Conservation (phyloP, 1,140 invertebrate species). For the Paracyclopina nana region DNA sequence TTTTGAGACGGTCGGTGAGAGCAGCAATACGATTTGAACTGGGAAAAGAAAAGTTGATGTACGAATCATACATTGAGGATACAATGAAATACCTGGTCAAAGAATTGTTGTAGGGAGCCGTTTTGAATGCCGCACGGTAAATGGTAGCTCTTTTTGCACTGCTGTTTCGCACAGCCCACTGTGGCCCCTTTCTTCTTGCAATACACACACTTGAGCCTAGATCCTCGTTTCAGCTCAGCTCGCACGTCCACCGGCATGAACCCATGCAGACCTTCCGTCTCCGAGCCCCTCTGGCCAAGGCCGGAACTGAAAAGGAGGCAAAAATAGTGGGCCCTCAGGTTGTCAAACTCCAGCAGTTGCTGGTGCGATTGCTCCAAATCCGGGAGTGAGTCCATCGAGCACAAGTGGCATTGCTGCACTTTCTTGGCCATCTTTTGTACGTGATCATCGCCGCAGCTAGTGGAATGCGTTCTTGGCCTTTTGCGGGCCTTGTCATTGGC, state of each 20-base stretch:
- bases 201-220: slow-evolving; percentile 30
- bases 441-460: too few relatives aligned
- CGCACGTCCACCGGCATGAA: slow-evolving; percentile 37
- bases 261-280: slow-evolving; percentile 38
- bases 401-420: too few relatives aligned
- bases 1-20: slow-evolving; percentile 34
- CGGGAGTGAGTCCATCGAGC: too few relatives aligned
- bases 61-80: too few relatives aligned
- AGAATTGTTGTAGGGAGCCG: slow-evolving; percentile 23
- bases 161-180: slow-evolving; percentile 27
- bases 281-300: slow-evolving; percentile 36
- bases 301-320: slow-evolving; percentile 35
- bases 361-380: too few relatives aligned
- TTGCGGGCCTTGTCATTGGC: too few relatives aligned
- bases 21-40: slow-evolving; percentile 36
- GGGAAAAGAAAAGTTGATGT: background rate
- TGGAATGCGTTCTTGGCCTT: too few relatives aligned
- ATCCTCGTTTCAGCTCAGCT: slow-evolving; percentile 36
- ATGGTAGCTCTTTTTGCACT: slow-evolving; percentile 25
- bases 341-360: background rate
- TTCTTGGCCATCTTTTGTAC: too few relatives aligned
- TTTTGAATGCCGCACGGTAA: slow-evolving; percentile 37
- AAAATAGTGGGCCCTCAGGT: slow-evolving; percentile 1
- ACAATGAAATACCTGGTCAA: too few relatives aligned
- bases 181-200: slow-evolving; percentile 39